A percentile compares a stretch with the other conserved stretches of the same genome.
These are phyloP conservation scores for Umimayanthus kanabou DNA, from an alignment of 92 coral and sea anemone species.

Conservation along the genomic window DNA sequence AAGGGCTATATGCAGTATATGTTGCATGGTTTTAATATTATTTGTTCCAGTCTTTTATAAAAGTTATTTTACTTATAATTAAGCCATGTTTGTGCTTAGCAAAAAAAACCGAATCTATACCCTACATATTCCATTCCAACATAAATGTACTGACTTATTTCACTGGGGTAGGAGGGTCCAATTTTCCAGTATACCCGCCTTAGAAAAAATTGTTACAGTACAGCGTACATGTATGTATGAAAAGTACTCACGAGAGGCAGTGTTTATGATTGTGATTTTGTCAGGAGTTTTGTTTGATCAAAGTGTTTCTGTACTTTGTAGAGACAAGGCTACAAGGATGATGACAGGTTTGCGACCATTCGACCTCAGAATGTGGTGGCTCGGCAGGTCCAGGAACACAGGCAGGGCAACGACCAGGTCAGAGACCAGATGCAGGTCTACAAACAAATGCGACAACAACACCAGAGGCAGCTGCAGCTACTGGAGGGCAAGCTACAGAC, in stretches of 20 bases:
- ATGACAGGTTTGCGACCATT: conserved; percentile 97
- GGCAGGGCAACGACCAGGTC: conserved; percentile 83
- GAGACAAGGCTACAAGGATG: conserved; percentile 73
- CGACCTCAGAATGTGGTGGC: conserved; percentile 97
- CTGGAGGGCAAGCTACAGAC: conserved; percentile 83
- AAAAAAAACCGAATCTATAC: neutral
- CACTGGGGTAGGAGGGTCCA: neutral
- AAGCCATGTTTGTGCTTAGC: neutral
- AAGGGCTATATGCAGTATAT: no score
- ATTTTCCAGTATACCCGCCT: neutral
- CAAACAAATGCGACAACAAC: conserved; percentile 93
- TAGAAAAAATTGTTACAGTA: neutral
- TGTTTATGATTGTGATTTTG: neutral
- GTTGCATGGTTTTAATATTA: no score
- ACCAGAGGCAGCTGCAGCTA: conserved; percentile 82
- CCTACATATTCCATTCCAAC: neutral
- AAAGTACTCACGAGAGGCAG: neutral
- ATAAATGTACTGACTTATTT: no score
- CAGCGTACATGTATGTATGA: no score
- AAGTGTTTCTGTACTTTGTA: conserved; percentile 19
- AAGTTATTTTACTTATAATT: neutral
- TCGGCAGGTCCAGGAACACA: conserved; percentile 88
- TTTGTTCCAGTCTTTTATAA: neutral
- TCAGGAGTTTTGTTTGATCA: neutral
- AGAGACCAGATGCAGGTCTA: conserved; percentile 94